Conservation (phyloP, 2,888 invertebrate genomes). For the Branchinecta sandiegonensis region DNA sequence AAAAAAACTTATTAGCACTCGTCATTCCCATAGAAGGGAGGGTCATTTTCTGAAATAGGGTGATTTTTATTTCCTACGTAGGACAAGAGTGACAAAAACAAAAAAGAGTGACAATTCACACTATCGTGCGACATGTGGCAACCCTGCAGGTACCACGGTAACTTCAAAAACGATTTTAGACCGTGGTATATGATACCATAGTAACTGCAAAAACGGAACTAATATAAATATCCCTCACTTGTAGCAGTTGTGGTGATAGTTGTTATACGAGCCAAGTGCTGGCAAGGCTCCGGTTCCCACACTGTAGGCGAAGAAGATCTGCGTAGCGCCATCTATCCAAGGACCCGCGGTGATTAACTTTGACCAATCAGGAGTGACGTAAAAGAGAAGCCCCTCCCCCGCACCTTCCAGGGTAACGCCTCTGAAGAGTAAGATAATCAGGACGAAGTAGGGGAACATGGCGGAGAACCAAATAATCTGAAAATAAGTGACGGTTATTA, state of each 20-base stretch:
- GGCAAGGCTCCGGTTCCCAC: constrained; percentile 60
- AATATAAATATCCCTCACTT: constrained; percentile 37
- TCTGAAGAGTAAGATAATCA: constrained; percentile 48
- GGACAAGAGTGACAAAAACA: no score
- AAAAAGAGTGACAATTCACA: no score
- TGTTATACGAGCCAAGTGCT: constrained; percentile 57
- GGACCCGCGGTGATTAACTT: constrained; percentile 41
- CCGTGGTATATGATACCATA: no score
- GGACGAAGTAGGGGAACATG: constrained; percentile 54
- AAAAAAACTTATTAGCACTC: no score
- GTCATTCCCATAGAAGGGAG: no score
- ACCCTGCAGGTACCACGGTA: no score
- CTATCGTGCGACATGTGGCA: no score
- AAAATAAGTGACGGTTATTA: constrained; percentile 18
- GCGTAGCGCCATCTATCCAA: constrained; percentile 62
- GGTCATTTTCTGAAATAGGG: no score
- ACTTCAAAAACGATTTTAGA: no score
- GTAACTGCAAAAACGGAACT: no score
- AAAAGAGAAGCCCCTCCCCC: constrained; percentile 47
- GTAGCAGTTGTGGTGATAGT: constrained; percentile 59
- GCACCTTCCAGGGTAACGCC: constrained; percentile 54
- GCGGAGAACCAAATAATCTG: constrained; percentile 63
- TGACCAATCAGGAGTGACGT: constrained; percentile 48
- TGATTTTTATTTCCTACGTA: no score
- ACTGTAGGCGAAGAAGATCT: constrained; percentile 62